Conservation (phyloP, 1,140 invertebrate species). For the Piezodorus guildinii region DNA sequence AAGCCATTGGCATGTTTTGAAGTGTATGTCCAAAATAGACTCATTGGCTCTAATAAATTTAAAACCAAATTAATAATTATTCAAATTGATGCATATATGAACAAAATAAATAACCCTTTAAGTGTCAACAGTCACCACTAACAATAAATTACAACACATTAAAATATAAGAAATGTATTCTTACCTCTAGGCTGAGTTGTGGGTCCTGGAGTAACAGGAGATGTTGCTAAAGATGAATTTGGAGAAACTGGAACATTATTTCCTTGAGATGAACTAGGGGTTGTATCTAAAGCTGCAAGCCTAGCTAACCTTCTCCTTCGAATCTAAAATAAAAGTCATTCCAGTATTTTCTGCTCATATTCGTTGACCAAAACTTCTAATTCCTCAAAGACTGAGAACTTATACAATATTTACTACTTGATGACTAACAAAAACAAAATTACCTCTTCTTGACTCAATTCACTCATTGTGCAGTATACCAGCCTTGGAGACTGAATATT, state of each 20-base stretch:
- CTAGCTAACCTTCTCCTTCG: constrained; percentile 52
- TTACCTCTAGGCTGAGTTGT: constrained; percentile 20
- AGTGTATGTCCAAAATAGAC: too few relatives aligned
- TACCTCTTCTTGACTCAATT: constrained; percentile 63
- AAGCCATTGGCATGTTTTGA: too few relatives aligned
- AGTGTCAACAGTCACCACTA: too few relatives aligned
- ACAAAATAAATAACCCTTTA: too few relatives aligned
- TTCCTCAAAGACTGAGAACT: constrained; percentile 3
- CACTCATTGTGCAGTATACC: constrained; percentile 43
- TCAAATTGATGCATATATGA: too few relatives aligned
- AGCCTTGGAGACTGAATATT: neutral
- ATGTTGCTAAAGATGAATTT: constrained; percentile 30
- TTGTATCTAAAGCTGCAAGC: constrained; percentile 41
- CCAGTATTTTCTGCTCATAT: constrained; percentile 13
- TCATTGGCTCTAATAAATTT: too few relatives aligned
- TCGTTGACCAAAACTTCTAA: neutral
- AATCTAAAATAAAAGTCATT: constrained; percentile 41
- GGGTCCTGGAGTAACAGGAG: constrained; percentile 26
- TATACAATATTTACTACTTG: constrained; percentile 1
- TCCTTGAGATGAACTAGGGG: constrained; percentile 30
- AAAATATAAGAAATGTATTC: neutral
- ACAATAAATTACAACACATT: too few relatives aligned
- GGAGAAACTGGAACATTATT: constrained; percentile 31
- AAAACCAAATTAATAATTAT: too few relatives aligned
- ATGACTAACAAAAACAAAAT: constrained; percentile 29